Evolutionary conservation across 2,113 vertebrate species (phyloP), one percentile per base, ranked within the genome.

Genomic region (Ptilorrhoa leucosticta): DNA sequence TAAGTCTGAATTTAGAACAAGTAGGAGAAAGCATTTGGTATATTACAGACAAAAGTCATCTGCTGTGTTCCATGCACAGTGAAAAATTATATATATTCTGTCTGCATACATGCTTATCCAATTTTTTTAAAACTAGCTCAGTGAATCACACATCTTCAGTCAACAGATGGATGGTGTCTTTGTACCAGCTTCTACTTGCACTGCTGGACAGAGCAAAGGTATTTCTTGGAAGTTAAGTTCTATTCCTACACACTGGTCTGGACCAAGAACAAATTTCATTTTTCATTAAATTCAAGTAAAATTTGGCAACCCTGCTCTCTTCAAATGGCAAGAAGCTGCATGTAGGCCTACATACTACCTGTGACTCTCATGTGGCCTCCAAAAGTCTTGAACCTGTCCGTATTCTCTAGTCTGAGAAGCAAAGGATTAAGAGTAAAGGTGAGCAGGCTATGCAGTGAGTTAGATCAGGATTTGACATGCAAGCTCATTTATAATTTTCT

Each of bases 21-120:
- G 94, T 91, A 95, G 94, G 86, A 96, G 93, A 95, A 93, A 86
- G 61, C 91, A 92, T 92, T 91, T 94, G 80, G 80, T 87, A 71
- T 48, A 53, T 56, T 84, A 75, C 65, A 94, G 91, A 89, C 33
- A 83, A 70, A 96, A 96, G 87, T 17, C 22, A 47, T 87, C 91
- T 84, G 87, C 89, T 78, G 65, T 81, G 81, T 56, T 93, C 87
- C 57, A 48, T 37, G 80, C 16, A 28, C 6, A 75, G 24, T 37
- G 69, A 89, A 87, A 92, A 69, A 75, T 37, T 3, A 47, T 51
- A 70, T 26, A 31, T 86, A 90, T 88, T 72, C 53, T 12, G 1
- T 77, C 80, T 77, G 42, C 47, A 81, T 28, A 54, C 4, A 40
- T 13, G 56, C 33, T 70, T 58, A 77, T 40, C 58, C 15, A 51